Conservation (phyloP, 2,888 invertebrate species). For the Notodromas monacha region DNA sequence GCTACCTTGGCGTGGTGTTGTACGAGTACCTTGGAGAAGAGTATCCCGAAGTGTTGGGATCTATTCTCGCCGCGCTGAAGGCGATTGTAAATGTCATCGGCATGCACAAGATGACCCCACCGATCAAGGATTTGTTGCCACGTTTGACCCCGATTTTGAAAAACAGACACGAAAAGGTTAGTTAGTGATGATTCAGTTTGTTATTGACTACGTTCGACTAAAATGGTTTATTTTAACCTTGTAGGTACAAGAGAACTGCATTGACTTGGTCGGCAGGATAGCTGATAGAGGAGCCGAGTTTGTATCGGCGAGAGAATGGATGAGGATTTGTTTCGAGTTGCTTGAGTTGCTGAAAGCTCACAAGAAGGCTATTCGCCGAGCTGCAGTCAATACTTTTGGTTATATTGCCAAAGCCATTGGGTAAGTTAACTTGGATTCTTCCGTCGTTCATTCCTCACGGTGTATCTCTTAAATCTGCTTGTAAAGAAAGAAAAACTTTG, state of each 20-base stretch:
- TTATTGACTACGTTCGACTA: neutral
- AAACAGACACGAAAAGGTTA: slow-evolving; percentile 41
- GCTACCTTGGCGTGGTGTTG: slow-evolving; percentile 88
- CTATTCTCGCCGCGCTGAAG: slow-evolving; percentile 90
- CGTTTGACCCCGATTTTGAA: slow-evolving; percentile 88
- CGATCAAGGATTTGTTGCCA: slow-evolving; percentile 89
- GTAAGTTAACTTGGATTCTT: slow-evolving; percentile 15
- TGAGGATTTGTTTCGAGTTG: slow-evolving; percentile 96
- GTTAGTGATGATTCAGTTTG: neutral
- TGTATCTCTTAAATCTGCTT: slow-evolving; percentile 8
- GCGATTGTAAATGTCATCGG: slow-evolving; percentile 98
- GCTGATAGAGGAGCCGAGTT: slow-evolving; percentile 96
- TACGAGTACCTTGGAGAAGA: slow-evolving; percentile 98
- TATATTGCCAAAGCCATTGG: slow-evolving; percentile 98
- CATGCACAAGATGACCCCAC: slow-evolving; percentile 99
- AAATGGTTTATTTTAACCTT: slow-evolving; percentile 10
- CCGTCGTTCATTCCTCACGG: slow-evolving; percentile 7
- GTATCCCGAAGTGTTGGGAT: slow-evolving; percentile 92
- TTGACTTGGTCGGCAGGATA: slow-evolving; percentile 91
- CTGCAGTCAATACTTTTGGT: slow-evolving; percentile 97
- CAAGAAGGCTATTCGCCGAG: slow-evolving; percentile 90
- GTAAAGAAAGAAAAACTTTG: too few relatives aligned
- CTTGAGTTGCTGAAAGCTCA: slow-evolving; percentile 87
- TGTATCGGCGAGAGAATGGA: slow-evolving; percentile 96
- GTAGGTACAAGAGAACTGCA: slow-evolving; percentile 95